These are phyloP conservation scores for Hylyphantes graminicola DNA, from an alignment of 1,140 invertebrate species.

Conservation along the genomic window DNA sequence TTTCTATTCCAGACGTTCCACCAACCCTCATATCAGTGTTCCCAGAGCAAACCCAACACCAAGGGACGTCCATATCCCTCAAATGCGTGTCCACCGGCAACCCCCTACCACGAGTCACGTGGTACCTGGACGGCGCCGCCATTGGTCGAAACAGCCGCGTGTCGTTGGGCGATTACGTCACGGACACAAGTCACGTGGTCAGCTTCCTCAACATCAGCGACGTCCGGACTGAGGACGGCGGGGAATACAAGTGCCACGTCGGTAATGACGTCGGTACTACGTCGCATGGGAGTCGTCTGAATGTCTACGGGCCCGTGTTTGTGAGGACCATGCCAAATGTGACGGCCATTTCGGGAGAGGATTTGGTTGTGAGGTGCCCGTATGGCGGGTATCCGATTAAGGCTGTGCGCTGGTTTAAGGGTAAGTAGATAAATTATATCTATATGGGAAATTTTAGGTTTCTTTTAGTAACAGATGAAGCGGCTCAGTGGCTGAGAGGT, in stretches of 20 bases:
- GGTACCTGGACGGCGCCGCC: constrained; percentile 84
- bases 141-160: constrained; percentile 45
- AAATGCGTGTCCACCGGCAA: constrained; percentile 84
- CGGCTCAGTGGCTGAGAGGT: no score
- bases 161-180: constrained; percentile 76
- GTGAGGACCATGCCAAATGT: constrained; percentile 69
- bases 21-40: constrained; percentile 63
- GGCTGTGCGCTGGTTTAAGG: constrained; percentile 70
- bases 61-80: constrained; percentile 72
- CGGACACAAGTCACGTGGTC: constrained; percentile 65
- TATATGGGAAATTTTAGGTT: no score
- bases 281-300: constrained; percentile 63
- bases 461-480: no score
- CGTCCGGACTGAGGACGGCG: constrained; percentile 67
- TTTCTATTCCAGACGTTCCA: constrained; percentile 62
- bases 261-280: constrained; percentile 66
- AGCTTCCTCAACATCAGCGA: constrained; percentile 69
- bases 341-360: constrained; percentile 69
- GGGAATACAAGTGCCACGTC: constrained; percentile 68
- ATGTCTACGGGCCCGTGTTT: constrained; percentile 66
- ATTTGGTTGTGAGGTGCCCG: constrained; percentile 66
- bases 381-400: constrained; percentile 64
- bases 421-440: constrained; percentile 56
- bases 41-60: constrained; percentile 83
- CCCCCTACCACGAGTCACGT: constrained; percentile 92